Base-by-base conservation (phyloP, 2,113 vertebrate genomes). In the Eonycteris spelaea region DNA sequence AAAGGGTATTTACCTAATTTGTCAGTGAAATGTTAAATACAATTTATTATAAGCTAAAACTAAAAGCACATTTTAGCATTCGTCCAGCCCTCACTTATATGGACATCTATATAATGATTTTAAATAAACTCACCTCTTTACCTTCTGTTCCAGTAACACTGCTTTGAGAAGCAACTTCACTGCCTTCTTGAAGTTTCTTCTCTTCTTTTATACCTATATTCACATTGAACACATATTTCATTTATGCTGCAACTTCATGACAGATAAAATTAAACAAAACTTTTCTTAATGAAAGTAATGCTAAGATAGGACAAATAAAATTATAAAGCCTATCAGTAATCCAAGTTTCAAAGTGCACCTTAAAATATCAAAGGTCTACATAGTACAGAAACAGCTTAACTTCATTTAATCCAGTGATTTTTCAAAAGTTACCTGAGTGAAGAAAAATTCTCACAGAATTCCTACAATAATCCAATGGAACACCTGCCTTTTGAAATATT, bases 171-270 rank as follows among this genome's bases (percentile, higher is more conserved):
- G 95, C 86, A 97, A n/a, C 21, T 28, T 96, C 98, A 92, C 19
- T 98, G 93, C 95, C 67, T 86, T 98, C 98, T 82, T 97, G 93
- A 0, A 96, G 22, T 82, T 95, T 98, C 94, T 98, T 98, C 45
- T 98, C 98, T 93, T 98, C 98, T 85, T 93, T 98, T 95, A 95
- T 88, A 96, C 98, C 98, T 95, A 77, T 95, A 97, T 96, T 94
- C 87, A 96, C 85, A 84, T 35, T 80, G 96, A 61, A 9, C 9
- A 71, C 33, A 97, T 28, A 89, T 86, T 90, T 93, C 48, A 86
- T 9, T 57, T 86, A 84, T 43, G 33, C 15, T 71, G 12, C 12
- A 94, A 53, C 67, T 78, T 94, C 14, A 43, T 33, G 38, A 83
- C 30, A 84, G 74, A 71, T 13, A 15, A 79, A 78, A 16, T 89